Evolutionary conservation across 2,797 vertebrate species (phyloP).

Genomic region (Salarias fasciatus): DNA sequence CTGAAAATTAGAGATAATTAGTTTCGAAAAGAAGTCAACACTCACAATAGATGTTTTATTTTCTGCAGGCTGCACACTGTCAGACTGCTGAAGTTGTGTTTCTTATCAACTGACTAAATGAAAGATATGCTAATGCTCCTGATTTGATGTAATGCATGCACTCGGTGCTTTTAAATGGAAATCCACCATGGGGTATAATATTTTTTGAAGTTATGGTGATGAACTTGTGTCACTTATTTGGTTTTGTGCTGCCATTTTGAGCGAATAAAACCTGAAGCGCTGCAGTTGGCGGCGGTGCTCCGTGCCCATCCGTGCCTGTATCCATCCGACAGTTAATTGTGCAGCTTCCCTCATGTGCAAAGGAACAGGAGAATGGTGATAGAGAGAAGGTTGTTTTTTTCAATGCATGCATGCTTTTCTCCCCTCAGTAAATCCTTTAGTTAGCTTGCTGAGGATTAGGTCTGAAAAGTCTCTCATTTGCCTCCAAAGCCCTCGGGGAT

Average conservation of each 20-base stretch:
- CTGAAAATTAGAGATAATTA: constrained; percentile 15
- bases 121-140: no score
- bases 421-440: constrained; percentile 60
- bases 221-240: neutral
- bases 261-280: neutral
- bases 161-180: no score
- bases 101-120: neutral
- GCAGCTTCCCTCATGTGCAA: constrained; percentile 15
- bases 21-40: constrained; percentile 19
- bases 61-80: neutral
- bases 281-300: neutral
- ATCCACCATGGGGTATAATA: no score
- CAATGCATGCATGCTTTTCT: constrained; percentile 45
- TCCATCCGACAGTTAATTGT: constrained; percentile 23
- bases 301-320: neutral
- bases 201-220: neutral
- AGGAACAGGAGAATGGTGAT: constrained; percentile 15
- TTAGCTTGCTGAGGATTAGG: constrained; percentile 68
- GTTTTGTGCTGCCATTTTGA: neutral
- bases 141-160: no score
- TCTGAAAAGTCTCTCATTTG: constrained; percentile 70
- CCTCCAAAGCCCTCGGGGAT: constrained; percentile 58
- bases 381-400: constrained; percentile 46
- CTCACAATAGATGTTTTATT: neutral
- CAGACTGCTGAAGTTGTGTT: constrained; percentile 5